phyloP scores from a whole-genome alignment of 53 echinoderm and acorn worm genomes.

The Apostichopus leukothele region DNA sequence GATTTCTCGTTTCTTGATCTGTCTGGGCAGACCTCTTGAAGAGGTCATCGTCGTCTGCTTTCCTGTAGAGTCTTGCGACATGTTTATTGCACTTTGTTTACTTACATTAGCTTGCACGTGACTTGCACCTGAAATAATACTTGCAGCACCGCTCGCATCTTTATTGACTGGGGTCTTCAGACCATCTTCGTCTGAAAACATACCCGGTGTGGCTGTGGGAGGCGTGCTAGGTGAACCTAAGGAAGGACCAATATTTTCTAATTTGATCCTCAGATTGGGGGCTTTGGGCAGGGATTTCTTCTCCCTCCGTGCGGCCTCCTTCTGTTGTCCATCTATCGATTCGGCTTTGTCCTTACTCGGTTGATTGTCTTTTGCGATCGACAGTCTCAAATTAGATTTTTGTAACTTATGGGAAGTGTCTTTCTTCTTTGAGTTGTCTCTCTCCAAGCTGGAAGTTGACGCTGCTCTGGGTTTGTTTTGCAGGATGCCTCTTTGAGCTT shows the following conservation, averaged over 20 bases:
- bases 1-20: constrained; percentile 38
- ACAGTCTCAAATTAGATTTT: neutral
- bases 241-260: constrained; percentile 32
- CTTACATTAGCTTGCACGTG: constrained; percentile 47
- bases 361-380: neutral
- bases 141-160: neutral
- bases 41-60: neutral
- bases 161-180: constrained; percentile 38
- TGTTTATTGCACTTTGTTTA: constrained; percentile 39
- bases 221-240: constrained; percentile 38
- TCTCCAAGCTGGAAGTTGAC: constrained; percentile 25
- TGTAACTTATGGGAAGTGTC: constrained; percentile 8
- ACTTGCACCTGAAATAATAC: constrained; percentile 24
- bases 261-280: constrained; percentile 27
- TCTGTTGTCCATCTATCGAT: neutral
- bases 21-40: constrained; percentile 15
- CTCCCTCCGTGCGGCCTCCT: neutral
- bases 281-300: constrained; percentile 51
- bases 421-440: neutral
- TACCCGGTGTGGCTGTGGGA: constrained; percentile 40
- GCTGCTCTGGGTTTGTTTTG: constrained; percentile 12
- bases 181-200: constrained; percentile 39
- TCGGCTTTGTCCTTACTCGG: neutral
- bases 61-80: constrained; percentile 21
- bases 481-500: constrained; percentile 29